Evolutionary conservation across 2,888 invertebrate genomes (phyloP).

Genomic region (Xestia c-nigrum): DNA sequence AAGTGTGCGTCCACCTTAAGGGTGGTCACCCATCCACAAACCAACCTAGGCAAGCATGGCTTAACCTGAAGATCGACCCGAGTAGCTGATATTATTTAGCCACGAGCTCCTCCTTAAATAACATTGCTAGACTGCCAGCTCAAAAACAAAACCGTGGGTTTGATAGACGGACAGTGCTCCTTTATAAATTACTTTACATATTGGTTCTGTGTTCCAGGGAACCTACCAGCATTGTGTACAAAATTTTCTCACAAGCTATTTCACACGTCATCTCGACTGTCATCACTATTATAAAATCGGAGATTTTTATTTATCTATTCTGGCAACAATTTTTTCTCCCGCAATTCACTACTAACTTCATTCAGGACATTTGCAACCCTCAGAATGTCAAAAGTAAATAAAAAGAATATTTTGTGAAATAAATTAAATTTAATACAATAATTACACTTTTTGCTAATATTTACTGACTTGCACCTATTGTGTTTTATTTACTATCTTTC

Average conservation of each 20-base stretch:
- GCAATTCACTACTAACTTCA: conserved; percentile 73
- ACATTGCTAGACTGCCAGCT: neutral
- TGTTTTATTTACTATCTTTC: conserved; percentile 71
- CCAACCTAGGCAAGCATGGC: no score
- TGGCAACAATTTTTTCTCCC: conserved; percentile 55
- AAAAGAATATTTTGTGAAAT: conserved; percentile 74
- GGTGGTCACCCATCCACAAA: no score
- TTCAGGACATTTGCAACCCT: conserved; percentile 76
- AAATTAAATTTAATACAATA: conserved; percentile 63
- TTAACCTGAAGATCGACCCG: no score
- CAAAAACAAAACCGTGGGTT: neutral
- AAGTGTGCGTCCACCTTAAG: no score
- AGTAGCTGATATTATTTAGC: no score
- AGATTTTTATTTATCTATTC: conserved; percentile 17
- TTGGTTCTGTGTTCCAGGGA: neutral
- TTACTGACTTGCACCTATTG: conserved; percentile 76
- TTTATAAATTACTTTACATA: neutral
- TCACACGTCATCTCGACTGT: neutral
- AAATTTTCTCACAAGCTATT: neutral
- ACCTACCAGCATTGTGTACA: neutral
- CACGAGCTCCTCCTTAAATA: no score
- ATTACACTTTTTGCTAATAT: conserved; percentile 75
- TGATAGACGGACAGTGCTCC: neutral
- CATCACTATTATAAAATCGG: neutral
- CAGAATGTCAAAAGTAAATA: conserved; percentile 88